Conservation (phyloP, 23 tunicate genomes). For the Diplosoma virens region DNA sequence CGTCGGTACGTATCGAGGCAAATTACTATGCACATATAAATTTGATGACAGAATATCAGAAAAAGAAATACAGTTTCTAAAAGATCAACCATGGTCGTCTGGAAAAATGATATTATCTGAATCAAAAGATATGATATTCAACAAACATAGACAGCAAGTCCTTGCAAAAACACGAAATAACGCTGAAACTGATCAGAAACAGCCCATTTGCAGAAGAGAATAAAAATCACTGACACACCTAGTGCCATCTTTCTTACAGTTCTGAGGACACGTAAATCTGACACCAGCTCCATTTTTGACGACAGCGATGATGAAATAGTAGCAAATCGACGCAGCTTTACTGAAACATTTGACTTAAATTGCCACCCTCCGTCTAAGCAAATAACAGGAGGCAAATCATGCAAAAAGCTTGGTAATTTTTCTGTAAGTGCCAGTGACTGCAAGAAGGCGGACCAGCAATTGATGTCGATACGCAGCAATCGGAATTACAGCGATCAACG, state of each 20-base stretch:
- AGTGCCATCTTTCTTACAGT: too few species aligned
- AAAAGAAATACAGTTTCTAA: background rate
- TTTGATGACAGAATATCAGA: background rate
- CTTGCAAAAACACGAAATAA: background rate
- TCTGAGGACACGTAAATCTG: background rate
- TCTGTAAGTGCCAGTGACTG: too few species aligned
- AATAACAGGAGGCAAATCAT: background rate
- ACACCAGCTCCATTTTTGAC: background rate
- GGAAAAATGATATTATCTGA: too few species aligned
- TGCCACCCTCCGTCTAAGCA: background rate
- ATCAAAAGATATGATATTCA: background rate
- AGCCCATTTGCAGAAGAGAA: background rate
- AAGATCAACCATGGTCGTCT: background rate
- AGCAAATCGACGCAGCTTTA: background rate
- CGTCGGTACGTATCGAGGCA: too few species aligned
- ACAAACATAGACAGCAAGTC: background rate
- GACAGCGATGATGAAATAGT: background rate
- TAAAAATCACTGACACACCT: background rate
- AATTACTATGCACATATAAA: too few species aligned
- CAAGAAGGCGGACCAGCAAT: conserved; percentile 7
- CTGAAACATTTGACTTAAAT: background rate
- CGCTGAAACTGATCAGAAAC: background rate
- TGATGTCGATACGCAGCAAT: background rate
- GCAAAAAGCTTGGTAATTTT: too few species aligned
- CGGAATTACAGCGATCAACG: background rate